These are phyloP conservation scores for Peromyscus eremicus DNA, from an alignment of 2,797 vertebrate genomes.

Conservation along the genomic window DNA sequence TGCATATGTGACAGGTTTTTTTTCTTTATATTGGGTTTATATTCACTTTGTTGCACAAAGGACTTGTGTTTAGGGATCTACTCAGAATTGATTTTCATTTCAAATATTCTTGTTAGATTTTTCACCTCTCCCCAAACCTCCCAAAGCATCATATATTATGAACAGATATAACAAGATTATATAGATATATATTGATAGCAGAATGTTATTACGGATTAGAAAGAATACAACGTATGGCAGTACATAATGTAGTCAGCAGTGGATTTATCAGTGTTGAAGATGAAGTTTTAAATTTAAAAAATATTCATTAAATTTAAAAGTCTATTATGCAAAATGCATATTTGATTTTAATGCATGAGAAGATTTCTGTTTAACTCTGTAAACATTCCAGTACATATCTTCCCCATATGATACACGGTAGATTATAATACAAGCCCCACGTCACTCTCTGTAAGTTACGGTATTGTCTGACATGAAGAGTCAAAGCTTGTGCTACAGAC, in stretches of 20 bases:
- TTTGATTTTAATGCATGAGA: constrained; percentile 45
- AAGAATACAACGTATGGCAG: background rate
- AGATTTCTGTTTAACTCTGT: constrained; percentile 32
- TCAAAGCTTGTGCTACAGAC: background rate
- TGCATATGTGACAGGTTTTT: constrained; percentile 67
- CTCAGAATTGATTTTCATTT: constrained; percentile 79
- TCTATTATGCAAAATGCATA: constrained; percentile 6
- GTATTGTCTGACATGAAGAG: background rate
- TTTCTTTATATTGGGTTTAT: constrained; percentile 80
- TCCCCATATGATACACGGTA: background rate
- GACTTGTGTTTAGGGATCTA: constrained; percentile 27
- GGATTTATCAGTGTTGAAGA: background rate
- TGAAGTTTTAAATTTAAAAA: constrained; percentile 32
- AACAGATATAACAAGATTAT: constrained; percentile 22
- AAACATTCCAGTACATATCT: background rate
- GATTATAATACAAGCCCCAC: background rate
- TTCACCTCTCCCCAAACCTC: constrained; percentile 32
- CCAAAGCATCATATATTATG: constrained; percentile 51
- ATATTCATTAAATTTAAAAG: constrained; percentile 51
- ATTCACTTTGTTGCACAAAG: constrained; percentile 76
- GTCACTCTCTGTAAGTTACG: constrained; percentile 9
- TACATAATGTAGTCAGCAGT: background rate
- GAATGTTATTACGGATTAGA: background rate
- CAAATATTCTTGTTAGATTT: constrained; percentile 70
- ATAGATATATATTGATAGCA: no score